Conservation (phyloP, 2,888 invertebrate species). For the Eumerus sabulonum region DNA sequence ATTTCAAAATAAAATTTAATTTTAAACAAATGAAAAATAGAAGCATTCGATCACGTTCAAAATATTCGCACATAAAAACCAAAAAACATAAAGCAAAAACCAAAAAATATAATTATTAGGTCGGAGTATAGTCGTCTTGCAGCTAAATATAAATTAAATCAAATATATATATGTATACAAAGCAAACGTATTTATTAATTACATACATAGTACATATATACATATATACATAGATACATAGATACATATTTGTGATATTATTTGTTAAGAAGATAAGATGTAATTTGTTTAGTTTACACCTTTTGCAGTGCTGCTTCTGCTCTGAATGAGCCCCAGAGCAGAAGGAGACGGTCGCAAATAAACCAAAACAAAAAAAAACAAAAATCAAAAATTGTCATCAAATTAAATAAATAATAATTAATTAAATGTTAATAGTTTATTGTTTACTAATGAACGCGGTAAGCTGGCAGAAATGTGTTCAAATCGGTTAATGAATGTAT, state of each 20-base stretch:
- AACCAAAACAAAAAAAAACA: too few relatives aligned
- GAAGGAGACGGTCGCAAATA: constrained; percentile 38
- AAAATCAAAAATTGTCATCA: too few relatives aligned
- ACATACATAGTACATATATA: constrained; percentile 33
- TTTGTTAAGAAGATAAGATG: constrained; percentile 59
- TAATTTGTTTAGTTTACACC: constrained; percentile 24
- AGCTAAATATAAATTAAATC: constrained; percentile 33
- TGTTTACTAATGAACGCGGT: constrained; percentile 37
- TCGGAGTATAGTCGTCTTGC: constrained; percentile 38
- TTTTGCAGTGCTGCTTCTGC: constrained; percentile 52
- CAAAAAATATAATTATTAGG: constrained; percentile 15
- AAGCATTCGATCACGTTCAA: constrained; percentile 52
- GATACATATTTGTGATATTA: constrained; percentile 69
- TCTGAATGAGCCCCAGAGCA: constrained; percentile 63
- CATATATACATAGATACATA: constrained; percentile 22
- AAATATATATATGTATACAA: constrained; percentile 9
- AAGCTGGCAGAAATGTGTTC: constrained; percentile 59
- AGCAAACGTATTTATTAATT: background rate
- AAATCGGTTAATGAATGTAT: constrained; percentile 35
- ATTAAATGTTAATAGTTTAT: too few relatives aligned
- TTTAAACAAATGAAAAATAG: constrained; percentile 19
- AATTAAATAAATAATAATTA: constrained; percentile 8
- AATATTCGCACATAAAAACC: constrained; percentile 56
- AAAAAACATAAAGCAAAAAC: too few relatives aligned
- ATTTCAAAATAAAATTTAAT: constrained; percentile 27